These are phyloP conservation scores for Megaceryle maxima DNA, from an alignment of 2,113 vertebrate genomes.

Conservation along the genomic window DNA sequence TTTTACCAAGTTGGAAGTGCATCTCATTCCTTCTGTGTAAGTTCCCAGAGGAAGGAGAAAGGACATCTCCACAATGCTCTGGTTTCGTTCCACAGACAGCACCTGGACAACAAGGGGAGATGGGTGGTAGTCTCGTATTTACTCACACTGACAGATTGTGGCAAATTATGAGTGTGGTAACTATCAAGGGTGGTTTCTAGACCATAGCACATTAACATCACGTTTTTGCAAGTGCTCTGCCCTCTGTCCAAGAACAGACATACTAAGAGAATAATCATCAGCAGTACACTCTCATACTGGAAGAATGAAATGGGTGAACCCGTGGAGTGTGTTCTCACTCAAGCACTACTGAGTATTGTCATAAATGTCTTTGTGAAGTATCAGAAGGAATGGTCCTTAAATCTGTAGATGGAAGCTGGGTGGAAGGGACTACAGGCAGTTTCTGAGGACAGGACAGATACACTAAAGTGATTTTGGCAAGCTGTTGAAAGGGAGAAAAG, in stretches of 20 bases:
- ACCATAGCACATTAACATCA: fast-evolving
- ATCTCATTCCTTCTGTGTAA: background rate
- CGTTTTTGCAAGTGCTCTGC: background rate
- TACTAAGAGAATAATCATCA: background rate
- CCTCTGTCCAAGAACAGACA: fast-evolving
- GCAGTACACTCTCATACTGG: background rate
- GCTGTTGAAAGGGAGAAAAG: background rate
- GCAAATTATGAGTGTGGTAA: background rate
- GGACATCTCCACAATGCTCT: background rate
- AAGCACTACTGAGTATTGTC: background rate
- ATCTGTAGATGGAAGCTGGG: background rate
- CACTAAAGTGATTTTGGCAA: background rate
- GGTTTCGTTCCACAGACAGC: background rate
- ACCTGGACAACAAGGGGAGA: background rate
- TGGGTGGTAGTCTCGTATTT: background rate
- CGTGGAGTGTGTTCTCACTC: background rate
- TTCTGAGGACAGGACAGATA: background rate
- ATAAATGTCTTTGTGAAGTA: background rate
- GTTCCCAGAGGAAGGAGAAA: background rate
- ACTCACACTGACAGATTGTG: background rate
- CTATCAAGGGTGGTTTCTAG: background rate
- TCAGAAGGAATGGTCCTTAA: background rate
- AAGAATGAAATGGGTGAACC: background rate
- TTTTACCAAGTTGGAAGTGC: background rate
- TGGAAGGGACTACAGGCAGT: background rate